A percentile compares a stretch with the other conserved stretches of the same genome.
These are phyloP conservation scores for Aethes cnicana DNA, from an alignment of 2,888 invertebrate species.

Conservation along the genomic window DNA sequence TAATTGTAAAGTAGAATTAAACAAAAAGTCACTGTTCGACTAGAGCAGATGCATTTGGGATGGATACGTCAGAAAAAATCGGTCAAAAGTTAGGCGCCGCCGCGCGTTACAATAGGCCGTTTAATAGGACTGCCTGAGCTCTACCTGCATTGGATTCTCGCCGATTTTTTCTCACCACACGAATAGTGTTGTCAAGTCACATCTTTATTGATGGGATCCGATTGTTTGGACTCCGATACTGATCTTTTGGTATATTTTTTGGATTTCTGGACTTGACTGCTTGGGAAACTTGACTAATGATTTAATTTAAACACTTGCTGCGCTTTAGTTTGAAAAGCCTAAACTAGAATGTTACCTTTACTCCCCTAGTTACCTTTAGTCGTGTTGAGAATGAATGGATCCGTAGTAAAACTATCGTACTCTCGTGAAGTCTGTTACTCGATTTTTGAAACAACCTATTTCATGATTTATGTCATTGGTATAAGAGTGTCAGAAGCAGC, in stretches of 20 bases:
- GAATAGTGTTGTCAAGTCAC: constrained; percentile 48
- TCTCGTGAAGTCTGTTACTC: constrained; percentile 43
- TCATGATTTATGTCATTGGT: too few species aligned
- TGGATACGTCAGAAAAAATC: constrained; percentile 48
- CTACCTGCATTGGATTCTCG: constrained; percentile 65
- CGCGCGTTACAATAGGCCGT: constrained; percentile 57
- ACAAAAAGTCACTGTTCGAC: constrained; percentile 14
- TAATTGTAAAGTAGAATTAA: not conserved
- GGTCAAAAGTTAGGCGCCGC: constrained; percentile 64
- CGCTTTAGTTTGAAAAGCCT: not conserved
- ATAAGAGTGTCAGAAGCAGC: too few species aligned
- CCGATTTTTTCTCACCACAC: constrained; percentile 53
- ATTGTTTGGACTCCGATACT: constrained; percentile 60
- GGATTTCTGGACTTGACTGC: constrained; percentile 31
- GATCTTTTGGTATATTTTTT: constrained; percentile 41
- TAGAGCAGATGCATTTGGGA: constrained; percentile 32
- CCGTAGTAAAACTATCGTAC: not conserved
- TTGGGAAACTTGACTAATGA: too few species aligned
- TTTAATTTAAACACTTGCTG: not conserved
- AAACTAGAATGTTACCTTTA: too few species aligned
- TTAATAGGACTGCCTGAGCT: constrained; percentile 61
- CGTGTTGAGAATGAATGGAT: not conserved
- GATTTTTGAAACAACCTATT: too few species aligned
- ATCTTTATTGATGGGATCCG: constrained; percentile 61
- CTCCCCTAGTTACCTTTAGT: not conserved